Base-by-base conservation (phyloP, 1,140 invertebrate genomes). In the Teleopsis dalmanni region DNA sequence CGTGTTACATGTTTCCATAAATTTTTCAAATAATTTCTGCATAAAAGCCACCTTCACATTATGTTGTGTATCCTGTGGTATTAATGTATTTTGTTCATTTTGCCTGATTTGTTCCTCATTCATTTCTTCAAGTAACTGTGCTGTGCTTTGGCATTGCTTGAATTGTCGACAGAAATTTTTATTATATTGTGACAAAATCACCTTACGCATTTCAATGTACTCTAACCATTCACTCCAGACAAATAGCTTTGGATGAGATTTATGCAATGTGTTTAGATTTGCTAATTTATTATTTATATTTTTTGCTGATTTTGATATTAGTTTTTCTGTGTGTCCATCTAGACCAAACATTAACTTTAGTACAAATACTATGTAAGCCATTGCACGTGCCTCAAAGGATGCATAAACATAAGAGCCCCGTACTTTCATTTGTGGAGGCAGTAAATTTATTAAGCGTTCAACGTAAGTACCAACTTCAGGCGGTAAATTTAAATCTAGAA, bases 331-430 rank as follows among this genome's bases (percentile, higher is more conserved):
- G 9, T 73, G 56, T 35, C 75, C 82, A 66, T 85, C 82, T 3
- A 85, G 56, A 3, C 76, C 76, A 57, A 81, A 80, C 4, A 84
- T 54, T 3, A 79, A 57, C 72, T 84, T 84, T 26, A 84, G 48
- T 2, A 73, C 59, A 33, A 82, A 74, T n/a, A 83, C 59, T 40
- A 84, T 80, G 49, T 78, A 75, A 43, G 76, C 73, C 66, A 84
- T 76, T 2, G 75, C 76, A 46, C 79, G 72, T 2, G 71, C 78
- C 71, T 85, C 83, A 55, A 77, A 82, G 51, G 76, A 78, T 2
- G 79, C 79, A 53, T 65, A 60, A 0, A 14, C 11, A 14, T 47
- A 14, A 0, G 1, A 10, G 2, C 18, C 56, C n/a, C 4, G 19
- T 11, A 56, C 38, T 25, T 62, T 65, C 64, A 76, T 72, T 50